phyloP scores from a whole-genome alignment of 2,797 vertebrate species.

The Eptatretus atami region DNA sequence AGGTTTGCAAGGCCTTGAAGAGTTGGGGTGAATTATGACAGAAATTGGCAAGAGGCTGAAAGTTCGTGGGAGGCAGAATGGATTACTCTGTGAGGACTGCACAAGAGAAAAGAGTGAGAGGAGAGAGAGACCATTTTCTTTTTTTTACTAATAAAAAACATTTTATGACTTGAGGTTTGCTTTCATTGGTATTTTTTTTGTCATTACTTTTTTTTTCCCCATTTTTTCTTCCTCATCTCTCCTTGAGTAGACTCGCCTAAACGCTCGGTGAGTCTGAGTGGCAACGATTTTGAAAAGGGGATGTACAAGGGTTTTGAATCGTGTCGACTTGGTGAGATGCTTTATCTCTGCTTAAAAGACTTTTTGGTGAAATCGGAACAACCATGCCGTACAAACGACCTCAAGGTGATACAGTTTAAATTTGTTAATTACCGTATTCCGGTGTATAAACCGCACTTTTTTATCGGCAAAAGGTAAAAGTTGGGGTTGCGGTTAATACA shows the following conservation, averaged over 20 bases:
- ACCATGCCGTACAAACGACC: slow-evolving; percentile 55
- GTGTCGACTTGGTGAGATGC: slow-evolving; percentile 51
- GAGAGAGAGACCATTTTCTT: slow-evolving; percentile 6
- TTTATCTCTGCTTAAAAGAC: slow-evolving; percentile 50
- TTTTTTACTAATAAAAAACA: too few species aligned
- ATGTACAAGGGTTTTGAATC: slow-evolving; percentile 55
- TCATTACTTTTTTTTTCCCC: too few species aligned
- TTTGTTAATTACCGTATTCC: too few species aligned
- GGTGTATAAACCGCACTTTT: too few species aligned
- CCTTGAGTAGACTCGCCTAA: too few species aligned
- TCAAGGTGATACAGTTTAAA: slow-evolving; percentile 18
- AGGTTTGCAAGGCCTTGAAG: slow-evolving; percentile 81
- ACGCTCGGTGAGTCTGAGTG: slow-evolving; percentile 27
- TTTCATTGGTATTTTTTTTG: too few species aligned
- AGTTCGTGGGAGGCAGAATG: slow-evolving; percentile 33
- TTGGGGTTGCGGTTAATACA: too few species aligned
- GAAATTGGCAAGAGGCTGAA: slow-evolving; percentile 76
- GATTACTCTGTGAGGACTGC: slow-evolving; percentile 50
- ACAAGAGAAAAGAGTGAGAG: slow-evolving; percentile 42
- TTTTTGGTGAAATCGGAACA: slow-evolving; percentile 49
- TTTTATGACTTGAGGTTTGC: too few species aligned
- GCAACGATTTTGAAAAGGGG: slow-evolving; percentile 33
- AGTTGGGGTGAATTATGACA: slow-evolving; percentile 91
- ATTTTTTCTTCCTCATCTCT: too few species aligned
- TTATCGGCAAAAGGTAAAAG: too few species aligned